Conservation (phyloP, 1,140 invertebrate species). For the Eulimnadia texana region DNA sequence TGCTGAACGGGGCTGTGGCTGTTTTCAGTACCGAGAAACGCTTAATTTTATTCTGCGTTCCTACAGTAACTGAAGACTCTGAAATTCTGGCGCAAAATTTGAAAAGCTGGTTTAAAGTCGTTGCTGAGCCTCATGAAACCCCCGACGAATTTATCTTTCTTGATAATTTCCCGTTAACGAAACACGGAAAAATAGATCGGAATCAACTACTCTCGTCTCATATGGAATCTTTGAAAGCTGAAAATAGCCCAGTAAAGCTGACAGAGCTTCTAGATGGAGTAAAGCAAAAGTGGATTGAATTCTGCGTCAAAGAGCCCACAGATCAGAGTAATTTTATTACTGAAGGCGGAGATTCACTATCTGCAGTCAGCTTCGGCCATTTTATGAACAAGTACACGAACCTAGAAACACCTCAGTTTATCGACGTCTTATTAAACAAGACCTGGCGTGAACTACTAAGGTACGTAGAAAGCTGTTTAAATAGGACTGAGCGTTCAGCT, state of each 20-base stretch:
- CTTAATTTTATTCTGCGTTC: not conserved
- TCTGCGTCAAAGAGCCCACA: slow-evolving; percentile 18
- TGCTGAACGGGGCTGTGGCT: slow-evolving; percentile 1
- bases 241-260: not conserved
- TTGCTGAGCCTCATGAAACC: slow-evolving; percentile 20
- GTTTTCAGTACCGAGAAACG: not conserved
- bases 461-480: slow-evolving; percentile 7
- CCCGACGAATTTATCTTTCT: slow-evolving; percentile 39
- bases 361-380: slow-evolving; percentile 28
- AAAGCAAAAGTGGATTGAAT: slow-evolving; percentile 27
- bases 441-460: slow-evolving; percentile 20
- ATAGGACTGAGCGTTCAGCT: not conserved
- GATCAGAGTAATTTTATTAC: slow-evolving; percentile 26
- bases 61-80: not conserved
- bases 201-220: too few species aligned
- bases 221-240: too few species aligned
- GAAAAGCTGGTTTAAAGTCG: not conserved
- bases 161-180: slow-evolving; percentile 37
- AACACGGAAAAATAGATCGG: slow-evolving; percentile 37
- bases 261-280: slow-evolving; percentile 11
- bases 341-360: slow-evolving; percentile 32
- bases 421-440: slow-evolving; percentile 27
- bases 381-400: slow-evolving; percentile 22
- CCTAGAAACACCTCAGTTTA: slow-evolving; percentile 20
- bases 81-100: not conserved